Conservation (phyloP, 2,113 vertebrate genomes). For the Illadopsis cleaveri region DNA sequence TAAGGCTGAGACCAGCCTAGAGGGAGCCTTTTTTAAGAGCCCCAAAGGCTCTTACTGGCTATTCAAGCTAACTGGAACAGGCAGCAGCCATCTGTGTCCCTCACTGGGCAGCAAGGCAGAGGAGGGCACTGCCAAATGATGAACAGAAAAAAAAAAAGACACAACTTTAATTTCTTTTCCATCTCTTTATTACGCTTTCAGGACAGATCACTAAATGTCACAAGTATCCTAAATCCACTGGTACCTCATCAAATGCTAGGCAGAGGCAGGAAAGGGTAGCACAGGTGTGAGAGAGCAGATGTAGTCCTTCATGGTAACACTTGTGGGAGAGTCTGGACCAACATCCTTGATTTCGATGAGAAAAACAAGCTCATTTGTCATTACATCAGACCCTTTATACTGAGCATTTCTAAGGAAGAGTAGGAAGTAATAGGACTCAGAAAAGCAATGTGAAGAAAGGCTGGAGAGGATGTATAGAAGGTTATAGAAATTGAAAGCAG, state of each 20-base stretch:
- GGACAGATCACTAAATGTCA: not conserved
- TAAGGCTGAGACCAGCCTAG: not conserved
- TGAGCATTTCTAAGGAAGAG: not conserved
- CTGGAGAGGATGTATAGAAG: no score
- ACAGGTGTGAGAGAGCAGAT: not conserved
- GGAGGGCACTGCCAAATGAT: not conserved
- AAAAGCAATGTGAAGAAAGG: not conserved
- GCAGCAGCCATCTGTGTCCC: not conserved
- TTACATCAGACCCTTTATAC: not conserved
- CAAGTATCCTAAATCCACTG: not conserved
- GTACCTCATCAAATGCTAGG: not conserved
- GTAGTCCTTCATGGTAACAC: not conserved
- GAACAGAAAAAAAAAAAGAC: not conserved
- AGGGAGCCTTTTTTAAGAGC: not conserved
- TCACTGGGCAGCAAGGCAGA: not conserved
- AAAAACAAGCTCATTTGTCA: not conserved
- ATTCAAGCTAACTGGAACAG: not conserved
- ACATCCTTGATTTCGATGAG: not conserved
- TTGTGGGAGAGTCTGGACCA: not conserved
- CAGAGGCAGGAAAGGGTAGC: no score
- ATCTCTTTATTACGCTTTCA: not conserved
- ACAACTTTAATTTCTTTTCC: not conserved
- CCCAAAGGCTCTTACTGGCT: not conserved
- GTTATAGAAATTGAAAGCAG: fast-evolving
- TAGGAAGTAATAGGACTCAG: not conserved